A percentile compares a stretch with the other conserved stretches of the same genome.
These are phyloP conservation scores for Capreolus pygargus DNA, from an alignment of 2,113 vertebrate genomes.

Conservation along the genomic window DNA sequence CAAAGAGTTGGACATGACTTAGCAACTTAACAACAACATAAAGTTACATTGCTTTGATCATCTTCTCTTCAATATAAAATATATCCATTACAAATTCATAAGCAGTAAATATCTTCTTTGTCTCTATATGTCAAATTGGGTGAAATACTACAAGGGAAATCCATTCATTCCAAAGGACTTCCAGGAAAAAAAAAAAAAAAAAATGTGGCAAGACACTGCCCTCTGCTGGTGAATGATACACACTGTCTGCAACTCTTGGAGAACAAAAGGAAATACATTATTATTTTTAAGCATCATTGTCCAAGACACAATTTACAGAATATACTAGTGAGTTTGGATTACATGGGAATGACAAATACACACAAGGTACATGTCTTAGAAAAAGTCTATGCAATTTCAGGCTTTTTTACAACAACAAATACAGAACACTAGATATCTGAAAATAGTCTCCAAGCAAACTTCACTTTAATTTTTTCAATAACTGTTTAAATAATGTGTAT, in stretches of 20 bases:
- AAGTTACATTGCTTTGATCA: constrained; percentile 70
- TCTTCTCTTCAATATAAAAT: constrained; percentile 33
- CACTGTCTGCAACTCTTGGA: constrained; percentile 43
- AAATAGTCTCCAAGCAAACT: not conserved
- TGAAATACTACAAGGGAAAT: constrained; percentile 32
- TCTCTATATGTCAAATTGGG: constrained; percentile 50
- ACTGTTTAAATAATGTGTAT: not conserved
- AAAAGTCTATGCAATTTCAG: not conserved
- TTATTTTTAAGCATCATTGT: constrained; percentile 28
- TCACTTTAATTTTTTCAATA: constrained; percentile 28
- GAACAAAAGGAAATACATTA: not conserved
- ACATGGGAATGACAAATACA: constrained; percentile 8
- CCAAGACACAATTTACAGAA: constrained; percentile 27
- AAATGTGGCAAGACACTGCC: constrained; percentile 70
- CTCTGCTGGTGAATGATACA: constrained; percentile 77
- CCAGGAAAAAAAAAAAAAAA: not conserved
- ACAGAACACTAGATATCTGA: constrained; percentile 14
- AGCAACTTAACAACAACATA: not conserved
- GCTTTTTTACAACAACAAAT: not conserved
- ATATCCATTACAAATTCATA: constrained; percentile 71
- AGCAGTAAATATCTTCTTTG: not conserved
- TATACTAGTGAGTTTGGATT: constrained; percentile 30
- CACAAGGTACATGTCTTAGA: not conserved
- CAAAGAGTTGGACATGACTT: not conserved
- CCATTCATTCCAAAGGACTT: not conserved